Percentiles rank a stretch among this genome's conserved stretches.
Conservation (phyloP, 1,140 invertebrate genomes). For the Neodiprion virginianus region DNA sequence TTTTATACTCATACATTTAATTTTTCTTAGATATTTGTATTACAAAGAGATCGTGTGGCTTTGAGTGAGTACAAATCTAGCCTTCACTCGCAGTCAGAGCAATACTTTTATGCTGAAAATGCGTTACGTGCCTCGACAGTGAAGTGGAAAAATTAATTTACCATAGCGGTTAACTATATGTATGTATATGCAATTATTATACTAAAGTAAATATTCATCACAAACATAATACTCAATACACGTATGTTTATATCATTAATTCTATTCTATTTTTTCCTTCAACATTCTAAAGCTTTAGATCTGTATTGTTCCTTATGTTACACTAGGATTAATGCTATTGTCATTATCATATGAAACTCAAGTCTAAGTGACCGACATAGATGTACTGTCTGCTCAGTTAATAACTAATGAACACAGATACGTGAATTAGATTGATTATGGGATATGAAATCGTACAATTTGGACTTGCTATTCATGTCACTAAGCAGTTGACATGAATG, state of each 20-base stretch:
- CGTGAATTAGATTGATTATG: background rate
- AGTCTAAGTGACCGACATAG: background rate
- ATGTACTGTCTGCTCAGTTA: too few species aligned
- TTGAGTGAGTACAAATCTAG: constrained; percentile 58
- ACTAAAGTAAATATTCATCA: background rate
- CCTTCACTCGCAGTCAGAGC: constrained; percentile 56
- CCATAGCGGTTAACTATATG: background rate
- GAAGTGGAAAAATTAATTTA: constrained; percentile 49
- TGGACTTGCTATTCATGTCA: background rate
- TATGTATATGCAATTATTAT: background rate
- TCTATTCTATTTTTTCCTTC: background rate
- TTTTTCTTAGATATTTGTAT: constrained; percentile 53
- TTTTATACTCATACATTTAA: background rate
- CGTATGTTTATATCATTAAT: background rate
- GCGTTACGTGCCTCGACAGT: constrained; percentile 52
- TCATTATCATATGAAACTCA: background rate
- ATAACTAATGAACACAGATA: too few species aligned
- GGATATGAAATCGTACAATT: background rate
- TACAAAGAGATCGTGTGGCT: constrained; percentile 56
- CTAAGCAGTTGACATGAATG: background rate
- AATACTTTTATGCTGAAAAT: constrained; percentile 60
- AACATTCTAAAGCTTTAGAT: background rate
- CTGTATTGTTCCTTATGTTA: background rate
- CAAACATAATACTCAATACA: too few species aligned
- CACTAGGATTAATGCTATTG: background rate